Evolutionary conservation across 2,888 invertebrate genomes (phyloP), one percentile per base, ranked within the genome.

Genomic region (Drepanosiphum platanoidis): DNA sequence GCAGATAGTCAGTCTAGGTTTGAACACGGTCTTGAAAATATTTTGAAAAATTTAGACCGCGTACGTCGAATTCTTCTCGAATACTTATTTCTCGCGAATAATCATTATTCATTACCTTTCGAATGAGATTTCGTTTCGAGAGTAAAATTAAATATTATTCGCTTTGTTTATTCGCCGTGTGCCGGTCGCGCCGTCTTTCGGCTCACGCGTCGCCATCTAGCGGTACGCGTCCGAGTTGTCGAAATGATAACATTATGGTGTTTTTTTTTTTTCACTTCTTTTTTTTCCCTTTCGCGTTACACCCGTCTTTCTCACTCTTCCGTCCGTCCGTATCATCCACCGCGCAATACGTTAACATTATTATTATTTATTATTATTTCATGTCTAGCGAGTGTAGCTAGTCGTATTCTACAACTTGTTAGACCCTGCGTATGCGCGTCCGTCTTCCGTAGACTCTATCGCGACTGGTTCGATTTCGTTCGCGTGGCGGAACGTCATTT

Each of bases 391-490:
- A 13, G 11, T n/a, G n/a, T n/a, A n/a, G n/a, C n/a, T n/a, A n/a
- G n/a, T n/a, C n/a, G n/a, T n/a, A n/a, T n/a, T n/a, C 11, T 42
- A 34, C 79, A 42, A 80, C 68, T 80, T 70, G 52, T 80, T 80
- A 52, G 52, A 58, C 9, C 3, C 13, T 15, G 13, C 34, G 58
- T 61, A 15, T 32, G 58, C 32, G 13, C 15, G 68, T 77, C 39
- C 32, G 52, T 68, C 30, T 39, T 22, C 22, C 52, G 52, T 36
- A 13, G 30, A 22, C 9, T 30, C 2, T 8, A 8, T n/a, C 1
- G 27, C 36, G 36, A 75, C 52, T 27, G 68, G 15, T 68, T 68
- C 15, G 15, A n/a, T 83, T 68, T 36, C n/a, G 34, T 75, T 66
- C 3, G 22, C 36, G 36, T 36, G 15, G 36, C 27, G 52, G 2